These are phyloP conservation scores for Lepisosteus oculatus DNA, from an alignment of 2,113 vertebrate genomes.

Conservation along the genomic window DNA sequence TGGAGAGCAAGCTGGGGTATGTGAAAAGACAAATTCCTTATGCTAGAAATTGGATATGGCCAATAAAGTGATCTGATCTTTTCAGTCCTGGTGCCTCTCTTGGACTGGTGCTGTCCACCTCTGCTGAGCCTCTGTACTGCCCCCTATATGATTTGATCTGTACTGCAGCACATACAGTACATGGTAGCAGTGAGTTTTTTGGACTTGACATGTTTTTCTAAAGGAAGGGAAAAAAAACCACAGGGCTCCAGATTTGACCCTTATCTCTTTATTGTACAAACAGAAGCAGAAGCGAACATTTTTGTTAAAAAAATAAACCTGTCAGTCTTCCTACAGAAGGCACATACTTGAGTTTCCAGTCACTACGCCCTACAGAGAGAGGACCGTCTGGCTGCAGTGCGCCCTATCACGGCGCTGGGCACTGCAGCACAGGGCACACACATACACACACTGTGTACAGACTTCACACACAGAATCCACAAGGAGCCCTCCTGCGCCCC, in stretches of 20 bases:
- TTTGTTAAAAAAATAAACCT: constrained; percentile 16
- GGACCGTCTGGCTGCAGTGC: constrained; percentile 6
- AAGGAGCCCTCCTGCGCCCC: no score
- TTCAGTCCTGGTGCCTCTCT: no score
- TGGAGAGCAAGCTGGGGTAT: no score
- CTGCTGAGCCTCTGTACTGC: no score
- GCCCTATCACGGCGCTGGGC: constrained; percentile 17
- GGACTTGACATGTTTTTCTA: not conserved
- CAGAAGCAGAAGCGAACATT: constrained; percentile 23
- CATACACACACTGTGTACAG: constrained; percentile 15
- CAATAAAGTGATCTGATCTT: no score
- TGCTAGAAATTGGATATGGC: no score
- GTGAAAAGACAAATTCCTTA: no score
- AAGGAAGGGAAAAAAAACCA: not conserved
- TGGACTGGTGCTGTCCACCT: no score
- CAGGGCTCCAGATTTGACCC: not conserved
- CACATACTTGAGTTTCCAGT: constrained; percentile 28
- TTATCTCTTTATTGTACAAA: constrained; percentile 41
- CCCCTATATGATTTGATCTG: no score
- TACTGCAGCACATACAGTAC: no score
- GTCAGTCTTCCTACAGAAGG: constrained; percentile 42
- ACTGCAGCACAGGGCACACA: constrained; percentile 16
- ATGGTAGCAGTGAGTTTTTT: no score
- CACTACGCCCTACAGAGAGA: not conserved
- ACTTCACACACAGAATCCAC: not conserved